These are phyloP conservation scores for Melanchra persicariae DNA, from an alignment of 2,888 invertebrate species.

Conservation along the genomic window DNA sequence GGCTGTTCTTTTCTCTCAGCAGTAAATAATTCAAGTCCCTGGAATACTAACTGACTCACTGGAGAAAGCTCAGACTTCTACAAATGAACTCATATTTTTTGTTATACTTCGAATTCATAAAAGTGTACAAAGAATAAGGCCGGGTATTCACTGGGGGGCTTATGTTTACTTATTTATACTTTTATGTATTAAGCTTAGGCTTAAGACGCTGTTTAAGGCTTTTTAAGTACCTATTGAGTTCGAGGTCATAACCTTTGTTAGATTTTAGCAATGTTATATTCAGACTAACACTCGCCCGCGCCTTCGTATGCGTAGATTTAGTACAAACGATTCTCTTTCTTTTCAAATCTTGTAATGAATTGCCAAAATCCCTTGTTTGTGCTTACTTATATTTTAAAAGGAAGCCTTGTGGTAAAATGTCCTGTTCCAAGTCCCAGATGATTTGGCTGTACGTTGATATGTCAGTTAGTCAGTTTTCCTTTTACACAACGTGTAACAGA, in stretches of 20 bases:
- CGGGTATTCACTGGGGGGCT: constrained; percentile 43
- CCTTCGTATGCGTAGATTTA: too few relatives aligned
- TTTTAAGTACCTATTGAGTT: constrained; percentile 16
- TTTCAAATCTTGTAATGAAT: too few relatives aligned
- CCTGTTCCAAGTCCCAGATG: too few relatives aligned
- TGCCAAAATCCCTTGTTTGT: too few relatives aligned
- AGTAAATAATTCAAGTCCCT: constrained; percentile 51
- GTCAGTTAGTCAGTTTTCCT: too few relatives aligned
- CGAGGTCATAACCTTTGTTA: constrained; percentile 9
- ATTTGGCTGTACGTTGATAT: too few relatives aligned
- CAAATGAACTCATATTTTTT: constrained; percentile 55
- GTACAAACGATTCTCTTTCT: too few relatives aligned
- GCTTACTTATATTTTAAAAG: too few relatives aligned
- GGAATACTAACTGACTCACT: constrained; percentile 34
- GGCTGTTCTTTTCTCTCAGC: constrained; percentile 23
- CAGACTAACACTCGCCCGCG: too few relatives aligned
- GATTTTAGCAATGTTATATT: background rate
- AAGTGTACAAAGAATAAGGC: constrained; percentile 51
- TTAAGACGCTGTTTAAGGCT: constrained; percentile 30
- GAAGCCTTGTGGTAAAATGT: too few relatives aligned
- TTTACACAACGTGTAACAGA: too few relatives aligned
- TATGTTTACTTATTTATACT: constrained; percentile 44
- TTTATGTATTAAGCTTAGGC: constrained; percentile 48
- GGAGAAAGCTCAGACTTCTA: constrained; percentile 32
- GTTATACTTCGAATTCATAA: constrained; percentile 49